Percentiles rank a stretch among this genome's conserved stretches.
Conservation (phyloP, 2,113 vertebrate genomes). For the Oryzias curvinotus region DNA sequence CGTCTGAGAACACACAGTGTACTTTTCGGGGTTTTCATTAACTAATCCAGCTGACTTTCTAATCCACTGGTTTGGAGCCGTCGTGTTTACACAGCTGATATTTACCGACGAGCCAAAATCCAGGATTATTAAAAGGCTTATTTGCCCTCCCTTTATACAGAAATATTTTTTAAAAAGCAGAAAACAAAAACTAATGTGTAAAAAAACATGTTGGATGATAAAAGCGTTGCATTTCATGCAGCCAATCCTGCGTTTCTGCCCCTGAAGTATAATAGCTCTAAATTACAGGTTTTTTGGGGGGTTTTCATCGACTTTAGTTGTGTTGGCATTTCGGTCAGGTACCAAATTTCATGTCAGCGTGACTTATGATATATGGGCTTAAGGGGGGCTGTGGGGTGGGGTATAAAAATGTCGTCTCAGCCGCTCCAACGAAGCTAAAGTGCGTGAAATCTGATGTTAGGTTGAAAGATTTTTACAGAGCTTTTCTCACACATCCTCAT, state of each 20-base stretch:
- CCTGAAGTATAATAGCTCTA: constrained; percentile 2
- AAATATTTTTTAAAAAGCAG: too few species aligned
- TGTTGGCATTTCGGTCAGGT: constrained; percentile 4
- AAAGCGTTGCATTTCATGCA: too few species aligned
- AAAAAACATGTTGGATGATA: too few species aligned
- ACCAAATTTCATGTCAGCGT: constrained; percentile 7
- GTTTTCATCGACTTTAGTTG: constrained; percentile 17
- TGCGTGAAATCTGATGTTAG: constrained; percentile 28
- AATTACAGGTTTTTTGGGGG: constrained; percentile 13
- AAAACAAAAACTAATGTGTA: too few species aligned
- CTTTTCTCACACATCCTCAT: constrained; percentile 18
- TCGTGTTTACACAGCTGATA: constrained; percentile 5
- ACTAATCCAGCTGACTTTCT: not conserved
- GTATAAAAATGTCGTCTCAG: constrained; percentile 25
- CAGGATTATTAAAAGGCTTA: not conserved
- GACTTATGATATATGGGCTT: constrained; percentile 21
- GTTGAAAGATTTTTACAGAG: constrained; percentile 18
- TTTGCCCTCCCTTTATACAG: too few species aligned
- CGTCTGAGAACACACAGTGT: not conserved
- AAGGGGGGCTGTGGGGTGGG: constrained; percentile 6
- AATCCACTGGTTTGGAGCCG: not conserved
- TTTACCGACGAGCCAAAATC: not conserved
- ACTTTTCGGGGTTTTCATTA: not conserved
- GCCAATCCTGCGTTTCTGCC: not conserved
- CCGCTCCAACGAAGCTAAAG: constrained; percentile 18